Conservation (phyloP, 2,888 invertebrate species). For the Lacanobia oleracea region DNA sequence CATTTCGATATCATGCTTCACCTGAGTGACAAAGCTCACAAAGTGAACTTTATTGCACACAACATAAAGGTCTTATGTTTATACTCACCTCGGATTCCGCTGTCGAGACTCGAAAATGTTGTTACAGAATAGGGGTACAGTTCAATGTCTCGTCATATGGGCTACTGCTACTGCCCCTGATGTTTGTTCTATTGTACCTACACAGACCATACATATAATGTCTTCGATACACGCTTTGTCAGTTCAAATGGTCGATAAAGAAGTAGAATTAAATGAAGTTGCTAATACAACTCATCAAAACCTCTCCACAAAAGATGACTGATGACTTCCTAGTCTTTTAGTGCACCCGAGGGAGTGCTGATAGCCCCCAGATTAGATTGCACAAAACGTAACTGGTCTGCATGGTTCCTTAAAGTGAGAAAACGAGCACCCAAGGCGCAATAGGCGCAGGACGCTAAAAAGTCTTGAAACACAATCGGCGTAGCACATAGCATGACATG, state of each 20-base stretch:
- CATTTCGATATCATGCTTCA: no score
- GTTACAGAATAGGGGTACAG: no score
- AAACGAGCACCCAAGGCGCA: conserved; percentile 3
- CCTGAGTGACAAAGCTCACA: no score
- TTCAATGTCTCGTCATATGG: no score
- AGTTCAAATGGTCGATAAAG: no score
- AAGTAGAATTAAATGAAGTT: no score
- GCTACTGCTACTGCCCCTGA: no score
- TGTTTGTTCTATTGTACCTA: background rate
- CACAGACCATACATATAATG: background rate
- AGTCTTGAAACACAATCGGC: conserved; percentile 29
- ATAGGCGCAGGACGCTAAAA: background rate
- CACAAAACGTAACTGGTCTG: conserved; percentile 2
- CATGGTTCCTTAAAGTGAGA: conserved; percentile 5
- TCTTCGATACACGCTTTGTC: background rate
- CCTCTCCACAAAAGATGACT: background rate
- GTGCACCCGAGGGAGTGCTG: background rate
- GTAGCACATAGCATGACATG: conserved; percentile 42
- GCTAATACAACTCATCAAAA: background rate
- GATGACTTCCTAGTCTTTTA: background rate
- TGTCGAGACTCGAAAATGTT: no score
- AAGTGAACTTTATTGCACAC: no score
- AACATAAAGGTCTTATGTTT: no score
- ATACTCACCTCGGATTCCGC: no score
- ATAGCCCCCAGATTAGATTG: background rate